phyloP scores from a whole-genome alignment of 2,797 vertebrate species.

The Hippopotamyrus pictus region DNA sequence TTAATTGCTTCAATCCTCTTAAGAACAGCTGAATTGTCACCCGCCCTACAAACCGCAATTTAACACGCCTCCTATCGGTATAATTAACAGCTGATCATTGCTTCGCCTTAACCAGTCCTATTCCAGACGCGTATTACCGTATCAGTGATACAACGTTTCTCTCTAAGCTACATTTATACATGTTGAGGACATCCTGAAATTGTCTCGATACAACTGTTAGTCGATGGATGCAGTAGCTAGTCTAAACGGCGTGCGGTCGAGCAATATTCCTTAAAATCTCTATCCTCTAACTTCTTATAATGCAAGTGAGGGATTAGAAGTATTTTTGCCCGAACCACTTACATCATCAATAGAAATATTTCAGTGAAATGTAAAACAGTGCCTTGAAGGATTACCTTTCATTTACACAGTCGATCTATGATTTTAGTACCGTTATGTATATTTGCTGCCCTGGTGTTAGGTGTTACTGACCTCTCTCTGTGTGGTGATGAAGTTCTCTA shows the following conservation, averaged over 20 bases:
- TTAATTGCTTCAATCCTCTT: background rate
- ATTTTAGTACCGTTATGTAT: background rate
- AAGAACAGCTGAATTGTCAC: background rate
- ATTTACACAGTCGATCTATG: background rate
- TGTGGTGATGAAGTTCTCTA: background rate
- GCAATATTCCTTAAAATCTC: background rate
- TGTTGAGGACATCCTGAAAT: background rate
- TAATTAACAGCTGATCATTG: background rate
- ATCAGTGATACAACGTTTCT: background rate
- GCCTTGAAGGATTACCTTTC: background rate
- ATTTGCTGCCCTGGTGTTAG: background rate
- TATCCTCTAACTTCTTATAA: background rate
- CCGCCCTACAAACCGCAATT: background rate
- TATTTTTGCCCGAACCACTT: background rate
- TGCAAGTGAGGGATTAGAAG: background rate
- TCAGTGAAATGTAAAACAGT: background rate
- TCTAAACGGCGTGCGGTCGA: background rate
- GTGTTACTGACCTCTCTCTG: background rate
- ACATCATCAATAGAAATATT: background rate
- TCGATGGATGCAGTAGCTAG: background rate
- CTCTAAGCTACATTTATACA: background rate
- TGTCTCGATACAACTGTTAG: background rate
- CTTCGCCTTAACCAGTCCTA: background rate
- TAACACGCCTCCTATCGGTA: background rate
- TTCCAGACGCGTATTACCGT: background rate